A percentile compares a stretch with the other conserved stretches of the same genome.
Conservation (phyloP, 2,797 vertebrate genomes). For the Echiichthys vipera region DNA sequence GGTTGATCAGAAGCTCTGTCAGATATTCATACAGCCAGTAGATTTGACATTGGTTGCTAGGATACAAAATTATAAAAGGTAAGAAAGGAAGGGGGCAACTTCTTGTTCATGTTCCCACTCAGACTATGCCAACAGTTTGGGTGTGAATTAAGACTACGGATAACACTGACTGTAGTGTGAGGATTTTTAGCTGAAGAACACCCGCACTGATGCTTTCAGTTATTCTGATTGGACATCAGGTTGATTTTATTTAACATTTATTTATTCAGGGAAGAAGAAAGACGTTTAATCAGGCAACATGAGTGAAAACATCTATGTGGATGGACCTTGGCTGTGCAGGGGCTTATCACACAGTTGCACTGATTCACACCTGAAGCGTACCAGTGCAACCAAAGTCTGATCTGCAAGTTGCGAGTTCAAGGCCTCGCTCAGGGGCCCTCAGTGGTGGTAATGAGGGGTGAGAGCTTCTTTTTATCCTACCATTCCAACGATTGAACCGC, state of each 20-base stretch:
- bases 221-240: not conserved
- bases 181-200: not conserved
- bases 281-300: not conserved
- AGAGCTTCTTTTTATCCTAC: not conserved
- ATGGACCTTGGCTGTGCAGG: not conserved
- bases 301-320: not conserved
- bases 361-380: not conserved
- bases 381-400: not conserved
- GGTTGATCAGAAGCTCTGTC: not conserved
- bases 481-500: not conserved
- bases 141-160: not conserved
- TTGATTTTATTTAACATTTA: not conserved
- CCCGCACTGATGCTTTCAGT: not conserved
- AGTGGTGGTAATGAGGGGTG: not conserved
- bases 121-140: not conserved
- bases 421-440: too few species aligned
- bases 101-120: too few species aligned
- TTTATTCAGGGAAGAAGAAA: constrained; percentile 1
- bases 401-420: not conserved
- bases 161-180: not conserved
- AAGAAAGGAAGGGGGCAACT: too few species aligned
- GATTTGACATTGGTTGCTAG: not conserved
- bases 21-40: not conserved
- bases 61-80: too few species aligned
- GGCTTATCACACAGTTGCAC: not conserved